A percentile compares a stretch with the other conserved stretches of the same genome.
Conservation (phyloP, 2,888 invertebrate species). For the Loripinus fragilis region DNA sequence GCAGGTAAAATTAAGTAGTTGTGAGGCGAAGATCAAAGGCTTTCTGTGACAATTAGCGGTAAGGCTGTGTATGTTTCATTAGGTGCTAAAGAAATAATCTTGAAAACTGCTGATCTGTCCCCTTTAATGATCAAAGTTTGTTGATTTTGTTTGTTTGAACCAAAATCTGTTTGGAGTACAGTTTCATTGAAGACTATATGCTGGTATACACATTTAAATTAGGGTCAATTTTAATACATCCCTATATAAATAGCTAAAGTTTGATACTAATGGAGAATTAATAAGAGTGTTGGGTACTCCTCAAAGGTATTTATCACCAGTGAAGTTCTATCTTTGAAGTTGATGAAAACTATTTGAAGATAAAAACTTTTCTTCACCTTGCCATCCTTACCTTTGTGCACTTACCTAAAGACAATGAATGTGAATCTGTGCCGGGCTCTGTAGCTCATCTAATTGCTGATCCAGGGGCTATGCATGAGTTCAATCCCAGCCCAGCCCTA, state of each 20-base stretch:
- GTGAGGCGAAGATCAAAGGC: slow-evolving; percentile 3
- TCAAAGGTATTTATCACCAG: slow-evolving; percentile 14
- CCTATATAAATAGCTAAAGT: slow-evolving; percentile 3
- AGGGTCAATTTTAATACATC: slow-evolving; percentile 15
- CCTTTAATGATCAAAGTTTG: slow-evolving; percentile 20
- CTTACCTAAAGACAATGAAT: too few species aligned
- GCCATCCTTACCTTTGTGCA: too few species aligned
- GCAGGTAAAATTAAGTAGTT: slow-evolving; percentile 4
- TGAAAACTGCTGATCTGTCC: slow-evolving; percentile 10
- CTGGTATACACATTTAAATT: slow-evolving; percentile 17
- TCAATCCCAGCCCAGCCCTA: too few species aligned
- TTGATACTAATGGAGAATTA: slow-evolving; percentile 9
- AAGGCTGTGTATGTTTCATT: slow-evolving; percentile 15
- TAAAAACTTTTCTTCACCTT: too few species aligned
- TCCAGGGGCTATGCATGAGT: too few species aligned
- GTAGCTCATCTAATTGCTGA: too few species aligned
- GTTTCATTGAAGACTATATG: slow-evolving; percentile 10
- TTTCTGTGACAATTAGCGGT: slow-evolving; percentile 1
- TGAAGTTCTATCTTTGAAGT: not conserved
- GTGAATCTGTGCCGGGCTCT: too few species aligned
- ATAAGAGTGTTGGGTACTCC: not conserved
- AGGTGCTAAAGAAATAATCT: slow-evolving; percentile 18
- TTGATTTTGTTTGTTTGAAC: slow-evolving; percentile 17
- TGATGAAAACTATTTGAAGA: not conserved
- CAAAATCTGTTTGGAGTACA: slow-evolving; percentile 7